Percentiles rank a stretch among this genome's conserved stretches.
Evolutionary conservation across 1,140 invertebrate species (phyloP).

Genomic region (Tachypleus tridentatus): DNA sequence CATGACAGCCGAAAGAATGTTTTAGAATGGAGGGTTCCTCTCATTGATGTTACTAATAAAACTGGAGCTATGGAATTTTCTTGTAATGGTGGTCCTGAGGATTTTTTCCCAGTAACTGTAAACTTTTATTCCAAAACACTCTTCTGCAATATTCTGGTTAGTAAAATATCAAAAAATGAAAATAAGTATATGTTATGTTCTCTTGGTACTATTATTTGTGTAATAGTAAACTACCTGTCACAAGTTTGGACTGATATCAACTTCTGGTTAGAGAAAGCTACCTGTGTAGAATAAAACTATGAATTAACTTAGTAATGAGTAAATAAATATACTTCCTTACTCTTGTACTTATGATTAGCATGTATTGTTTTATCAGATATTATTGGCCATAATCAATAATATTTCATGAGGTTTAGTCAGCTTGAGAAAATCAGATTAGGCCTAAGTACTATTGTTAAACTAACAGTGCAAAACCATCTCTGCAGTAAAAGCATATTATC

Average conservation of each 20-base stretch:
- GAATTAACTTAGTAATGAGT: background rate
- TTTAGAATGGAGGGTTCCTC: slow-evolving; percentile 74
- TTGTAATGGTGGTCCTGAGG: slow-evolving; percentile 63
- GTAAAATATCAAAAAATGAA: slow-evolving; percentile 17
- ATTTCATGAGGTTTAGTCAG: too few relatives aligned
- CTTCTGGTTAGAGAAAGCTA: background rate
- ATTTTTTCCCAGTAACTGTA: slow-evolving; percentile 90
- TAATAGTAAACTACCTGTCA: slow-evolving; percentile 13
- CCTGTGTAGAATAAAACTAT: background rate
- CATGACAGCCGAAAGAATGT: slow-evolving; percentile 70
- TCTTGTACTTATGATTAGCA: background rate
- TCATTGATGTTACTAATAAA: slow-evolving; percentile 77
- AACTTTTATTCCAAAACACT: slow-evolving; percentile 74
- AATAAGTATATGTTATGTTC: slow-evolving; percentile 2
- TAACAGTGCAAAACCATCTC: slow-evolving; percentile 6
- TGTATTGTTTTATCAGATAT: too few relatives aligned
- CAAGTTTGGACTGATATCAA: slow-evolving; percentile 1
- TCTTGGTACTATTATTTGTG: background rate
- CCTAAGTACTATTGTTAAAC: background rate
- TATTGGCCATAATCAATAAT: too few relatives aligned
- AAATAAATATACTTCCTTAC: background rate
- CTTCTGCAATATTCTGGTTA: slow-evolving; percentile 70
- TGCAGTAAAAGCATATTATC: slow-evolving; percentile 1
- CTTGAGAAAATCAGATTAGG: too few relatives aligned
- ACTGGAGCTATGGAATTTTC: slow-evolving; percentile 86